Percentiles rank a stretch among this genome's conserved stretches.
Conservation (phyloP, 2,113 vertebrate species). For the Entomyzon cyanotis region DNA sequence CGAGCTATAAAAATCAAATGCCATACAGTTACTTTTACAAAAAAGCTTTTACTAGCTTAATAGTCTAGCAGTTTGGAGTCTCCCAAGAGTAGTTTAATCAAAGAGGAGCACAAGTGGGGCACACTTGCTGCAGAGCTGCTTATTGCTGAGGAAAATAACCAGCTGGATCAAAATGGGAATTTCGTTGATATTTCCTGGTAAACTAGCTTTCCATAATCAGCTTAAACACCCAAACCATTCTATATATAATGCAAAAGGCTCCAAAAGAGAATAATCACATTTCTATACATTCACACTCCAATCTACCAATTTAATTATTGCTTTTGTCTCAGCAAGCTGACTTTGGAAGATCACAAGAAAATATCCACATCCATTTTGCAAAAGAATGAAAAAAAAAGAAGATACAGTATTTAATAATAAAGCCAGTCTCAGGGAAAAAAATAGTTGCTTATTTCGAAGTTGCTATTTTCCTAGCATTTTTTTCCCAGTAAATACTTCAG, state of each 20-base stretch:
- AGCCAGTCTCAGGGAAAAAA: not conserved
- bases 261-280: not conserved
- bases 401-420: not conserved
- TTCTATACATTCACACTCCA: not conserved
- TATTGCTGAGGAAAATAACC: not conserved
- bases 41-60: constrained; percentile 4
- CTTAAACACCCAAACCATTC: not conserved
- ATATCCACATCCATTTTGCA: not conserved
- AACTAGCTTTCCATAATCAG: not conserved
- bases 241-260: not conserved
- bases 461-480: not conserved
- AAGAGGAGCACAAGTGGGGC: not conserved
- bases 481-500: not conserved
- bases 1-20: not conserved
- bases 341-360: not conserved
- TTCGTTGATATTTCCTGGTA: not conserved
- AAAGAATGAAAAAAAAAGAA: not conserved
- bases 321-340: not conserved
- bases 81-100: not conserved
- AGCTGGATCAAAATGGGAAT: not conserved
- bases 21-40: not conserved
- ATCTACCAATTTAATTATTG: not conserved
- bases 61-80: not conserved
- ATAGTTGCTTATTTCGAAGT: not conserved
- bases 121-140: not conserved